Percentiles rank a stretch among this genome's conserved stretches.
Conservation (phyloP, 1,140 invertebrate genomes). For the Micrasema longulum region DNA sequence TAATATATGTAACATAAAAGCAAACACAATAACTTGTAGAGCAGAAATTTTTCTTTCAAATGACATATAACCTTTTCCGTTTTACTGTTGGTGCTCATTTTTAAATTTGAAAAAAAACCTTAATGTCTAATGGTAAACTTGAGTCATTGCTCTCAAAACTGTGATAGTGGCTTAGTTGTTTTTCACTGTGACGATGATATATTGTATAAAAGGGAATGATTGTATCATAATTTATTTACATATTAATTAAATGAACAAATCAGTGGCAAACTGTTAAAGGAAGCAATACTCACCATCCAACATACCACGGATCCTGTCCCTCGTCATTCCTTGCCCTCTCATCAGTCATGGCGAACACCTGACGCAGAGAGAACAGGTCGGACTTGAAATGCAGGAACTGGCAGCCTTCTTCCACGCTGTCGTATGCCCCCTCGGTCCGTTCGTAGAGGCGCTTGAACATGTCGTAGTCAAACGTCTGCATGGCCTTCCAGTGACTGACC, state of each 20-base stretch:
- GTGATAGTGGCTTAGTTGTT: too few relatives aligned
- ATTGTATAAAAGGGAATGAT: slow-evolving; percentile 9
- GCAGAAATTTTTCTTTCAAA: too few relatives aligned
- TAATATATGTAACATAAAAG: too few relatives aligned
- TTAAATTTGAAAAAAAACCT: too few relatives aligned
- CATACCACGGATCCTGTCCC: slow-evolving; percentile 84
- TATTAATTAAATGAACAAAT: too few relatives aligned
- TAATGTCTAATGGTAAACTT: too few relatives aligned
- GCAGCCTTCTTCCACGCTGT: slow-evolving; percentile 80
- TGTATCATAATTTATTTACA: too few relatives aligned
- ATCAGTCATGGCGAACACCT: slow-evolving; percentile 84
- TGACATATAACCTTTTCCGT: too few relatives aligned
- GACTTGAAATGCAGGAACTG: slow-evolving; percentile 93
- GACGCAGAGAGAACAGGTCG: slow-evolving; percentile 79
- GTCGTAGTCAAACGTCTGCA: slow-evolving; percentile 76
- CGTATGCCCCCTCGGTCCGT: slow-evolving; percentile 73
- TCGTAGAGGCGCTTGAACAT: slow-evolving; percentile 84
- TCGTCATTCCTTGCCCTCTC: slow-evolving; percentile 73
- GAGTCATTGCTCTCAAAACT: too few relatives aligned
- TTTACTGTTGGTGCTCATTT: too few relatives aligned
- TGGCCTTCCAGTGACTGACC: slow-evolving; percentile 82
- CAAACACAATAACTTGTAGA: too few relatives aligned
- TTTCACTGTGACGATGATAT: not conserved
- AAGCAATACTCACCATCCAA: slow-evolving; percentile 88
- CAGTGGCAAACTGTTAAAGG: too few relatives aligned